phyloP scores from a whole-genome alignment of 2,888 invertebrate genomes.

The Actias luna region DNA sequence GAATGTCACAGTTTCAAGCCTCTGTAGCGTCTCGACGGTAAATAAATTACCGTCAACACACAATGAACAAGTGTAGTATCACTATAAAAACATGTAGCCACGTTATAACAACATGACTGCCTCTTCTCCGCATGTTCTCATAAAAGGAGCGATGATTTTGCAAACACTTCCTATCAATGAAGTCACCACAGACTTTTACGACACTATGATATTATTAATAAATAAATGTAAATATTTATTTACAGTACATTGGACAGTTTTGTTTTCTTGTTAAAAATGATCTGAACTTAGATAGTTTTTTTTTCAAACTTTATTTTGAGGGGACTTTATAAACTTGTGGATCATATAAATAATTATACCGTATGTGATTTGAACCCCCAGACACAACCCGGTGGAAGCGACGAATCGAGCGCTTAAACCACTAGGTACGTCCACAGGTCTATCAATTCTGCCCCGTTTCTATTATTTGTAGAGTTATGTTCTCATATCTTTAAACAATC shows the following conservation, averaged over 20 bases:
- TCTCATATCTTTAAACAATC: not conserved
- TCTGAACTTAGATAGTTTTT: too few species aligned
- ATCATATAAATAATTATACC: too few species aligned
- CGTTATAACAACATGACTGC: constrained; percentile 27
- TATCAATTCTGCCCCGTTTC: too few species aligned
- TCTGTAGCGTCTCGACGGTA: constrained; percentile 41
- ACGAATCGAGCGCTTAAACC: too few species aligned
- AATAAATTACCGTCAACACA: constrained; percentile 60
- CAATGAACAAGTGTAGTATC: constrained; percentile 26
- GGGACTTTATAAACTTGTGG: too few species aligned
- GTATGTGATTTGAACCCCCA: too few species aligned
- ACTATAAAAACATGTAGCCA: constrained; percentile 36
- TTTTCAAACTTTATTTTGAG: too few species aligned
- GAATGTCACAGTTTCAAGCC: constrained; percentile 42
- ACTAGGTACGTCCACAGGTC: too few species aligned
- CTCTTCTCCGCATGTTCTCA: not conserved
- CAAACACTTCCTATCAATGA: constrained; percentile 10
- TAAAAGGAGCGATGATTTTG: constrained; percentile 7
- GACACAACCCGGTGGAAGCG: too few species aligned
- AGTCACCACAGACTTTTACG: not conserved
- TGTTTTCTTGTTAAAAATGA: too few species aligned
- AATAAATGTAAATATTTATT: not conserved
- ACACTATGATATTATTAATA: not conserved
- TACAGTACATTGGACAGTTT: too few species aligned
- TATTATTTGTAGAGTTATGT: not conserved